A percentile compares a stretch with the other conserved stretches of the same genome.
Conservation (phyloP, 2,113 vertebrate species). For the Phalacrocorax aristotelis region DNA sequence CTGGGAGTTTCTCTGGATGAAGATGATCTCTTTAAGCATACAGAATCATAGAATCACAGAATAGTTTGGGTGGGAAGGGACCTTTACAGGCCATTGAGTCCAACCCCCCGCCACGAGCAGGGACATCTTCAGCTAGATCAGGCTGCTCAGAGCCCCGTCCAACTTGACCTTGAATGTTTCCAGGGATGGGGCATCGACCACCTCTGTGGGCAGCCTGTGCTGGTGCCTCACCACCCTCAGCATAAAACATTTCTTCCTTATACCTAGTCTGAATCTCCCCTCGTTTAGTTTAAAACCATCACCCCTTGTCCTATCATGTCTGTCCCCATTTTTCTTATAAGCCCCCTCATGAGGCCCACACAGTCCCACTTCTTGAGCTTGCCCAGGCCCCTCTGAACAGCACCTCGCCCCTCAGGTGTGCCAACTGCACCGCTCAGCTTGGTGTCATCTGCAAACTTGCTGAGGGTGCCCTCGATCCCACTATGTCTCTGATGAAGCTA, state of each 20-base stretch:
- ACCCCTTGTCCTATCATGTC: neutral
- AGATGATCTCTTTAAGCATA: neutral
- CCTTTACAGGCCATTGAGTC: no score
- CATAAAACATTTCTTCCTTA: neutral
- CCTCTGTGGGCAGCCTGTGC: neutral
- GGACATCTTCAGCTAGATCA: neutral
- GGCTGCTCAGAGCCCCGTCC: neutral
- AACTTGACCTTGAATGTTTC: no score
- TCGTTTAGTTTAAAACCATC: neutral
- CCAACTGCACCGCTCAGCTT: no score
- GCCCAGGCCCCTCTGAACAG: no score
- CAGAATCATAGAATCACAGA: neutral
- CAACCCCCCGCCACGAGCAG: accelerated
- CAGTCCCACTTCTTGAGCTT: no score
- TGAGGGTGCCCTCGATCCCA: no score
- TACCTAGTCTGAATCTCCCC: no score
- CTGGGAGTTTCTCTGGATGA: neutral
- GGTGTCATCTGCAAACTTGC: no score
- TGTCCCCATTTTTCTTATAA: neutral
- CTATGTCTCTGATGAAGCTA: no score
- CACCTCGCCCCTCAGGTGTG: no score
- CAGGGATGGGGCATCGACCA: neutral
- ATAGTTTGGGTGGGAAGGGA: neutral
- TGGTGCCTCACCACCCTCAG: no score
- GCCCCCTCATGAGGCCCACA: no score